A percentile compares a stretch with the other conserved stretches of the same genome.
Conservation (phyloP, 2,888 invertebrate species). For the Pediacus dermestoides region DNA sequence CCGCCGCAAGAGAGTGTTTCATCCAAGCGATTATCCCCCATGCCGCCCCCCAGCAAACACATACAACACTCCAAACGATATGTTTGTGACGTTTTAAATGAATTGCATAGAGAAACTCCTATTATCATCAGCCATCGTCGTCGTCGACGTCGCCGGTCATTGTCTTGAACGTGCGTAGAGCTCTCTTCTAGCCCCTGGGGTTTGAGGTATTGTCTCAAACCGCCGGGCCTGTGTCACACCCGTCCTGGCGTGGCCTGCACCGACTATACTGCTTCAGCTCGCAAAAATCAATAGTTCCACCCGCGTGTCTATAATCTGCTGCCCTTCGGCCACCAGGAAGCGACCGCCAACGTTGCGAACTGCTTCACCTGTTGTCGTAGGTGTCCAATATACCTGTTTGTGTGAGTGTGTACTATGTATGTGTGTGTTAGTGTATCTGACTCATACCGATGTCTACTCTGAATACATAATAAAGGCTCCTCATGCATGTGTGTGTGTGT, state of each 20-base stretch:
- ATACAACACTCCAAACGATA: too few relatives aligned
- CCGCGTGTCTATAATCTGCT: constrained; percentile 33
- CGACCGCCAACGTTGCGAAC: constrained; percentile 19
- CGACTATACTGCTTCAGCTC: constrained; percentile 37
- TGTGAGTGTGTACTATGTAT: too few relatives aligned
- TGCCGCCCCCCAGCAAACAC: too few relatives aligned
- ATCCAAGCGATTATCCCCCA: too few relatives aligned
- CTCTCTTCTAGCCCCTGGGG: constrained; percentile 22
- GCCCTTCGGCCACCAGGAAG: constrained; percentile 32
- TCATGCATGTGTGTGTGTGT: too few relatives aligned
- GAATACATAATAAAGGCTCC: neutral
- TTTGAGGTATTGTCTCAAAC: constrained; percentile 23
- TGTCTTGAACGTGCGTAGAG: constrained; percentile 17
- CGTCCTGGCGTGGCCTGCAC: constrained; percentile 27
- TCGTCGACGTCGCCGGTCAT: constrained; percentile 12
- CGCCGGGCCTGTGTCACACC: constrained; percentile 28
- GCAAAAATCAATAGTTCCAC: constrained; percentile 42
- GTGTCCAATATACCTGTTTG: constrained; percentile 10
- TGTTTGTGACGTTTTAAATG: too few relatives aligned
- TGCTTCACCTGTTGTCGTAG: constrained; percentile 22
- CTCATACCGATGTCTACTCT: neutral
- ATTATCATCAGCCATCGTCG: too few relatives aligned
- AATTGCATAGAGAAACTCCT: too few relatives aligned
- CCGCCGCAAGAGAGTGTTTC: too few relatives aligned
- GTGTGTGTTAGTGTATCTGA: neutral